Percentiles rank a stretch among this genome's conserved stretches.
Conservation (phyloP, 2,113 vertebrate species). For the Corythaixoides concolor region DNA sequence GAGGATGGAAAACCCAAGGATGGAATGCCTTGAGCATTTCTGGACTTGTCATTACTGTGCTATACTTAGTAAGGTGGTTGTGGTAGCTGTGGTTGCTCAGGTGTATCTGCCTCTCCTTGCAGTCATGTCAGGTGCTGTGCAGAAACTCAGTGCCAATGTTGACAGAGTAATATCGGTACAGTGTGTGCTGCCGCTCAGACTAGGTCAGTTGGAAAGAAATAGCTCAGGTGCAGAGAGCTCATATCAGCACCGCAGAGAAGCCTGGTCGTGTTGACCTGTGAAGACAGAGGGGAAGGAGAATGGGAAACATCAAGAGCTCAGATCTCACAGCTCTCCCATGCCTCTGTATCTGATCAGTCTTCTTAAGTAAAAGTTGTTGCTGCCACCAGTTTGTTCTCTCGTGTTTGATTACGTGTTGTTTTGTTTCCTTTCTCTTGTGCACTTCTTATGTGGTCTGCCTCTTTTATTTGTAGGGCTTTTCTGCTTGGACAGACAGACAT, state of each 20-base stretch:
- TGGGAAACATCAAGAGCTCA: neutral
- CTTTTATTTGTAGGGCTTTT: neutral
- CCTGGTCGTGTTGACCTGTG: neutral
- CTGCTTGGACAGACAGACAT: neutral
- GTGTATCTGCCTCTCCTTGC: neutral
- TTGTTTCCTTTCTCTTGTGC: neutral
- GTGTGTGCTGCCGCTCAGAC: neutral
- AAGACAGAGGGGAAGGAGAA: neutral
- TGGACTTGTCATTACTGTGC: fast-evolving
- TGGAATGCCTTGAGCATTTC: fast-evolving
- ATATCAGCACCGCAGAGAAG: fast-evolving
- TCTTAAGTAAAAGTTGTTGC: neutral
- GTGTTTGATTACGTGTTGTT: neutral
- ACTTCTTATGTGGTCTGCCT: neutral
- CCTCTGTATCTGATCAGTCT: fast-evolving
- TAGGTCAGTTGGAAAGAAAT: neutral
- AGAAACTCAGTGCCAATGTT: neutral
- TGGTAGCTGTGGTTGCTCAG: neutral
- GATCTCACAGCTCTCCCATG: neutral
- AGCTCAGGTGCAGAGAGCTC: neutral
- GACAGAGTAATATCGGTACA: neutral
- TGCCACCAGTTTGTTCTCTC: neutral
- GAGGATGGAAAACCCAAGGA: neutral
- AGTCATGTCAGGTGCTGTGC: fast-evolving
- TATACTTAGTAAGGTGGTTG: too few relatives aligned